Conservation (phyloP, 2,797 vertebrate genomes). For the Tarsius wallacei region DNA sequence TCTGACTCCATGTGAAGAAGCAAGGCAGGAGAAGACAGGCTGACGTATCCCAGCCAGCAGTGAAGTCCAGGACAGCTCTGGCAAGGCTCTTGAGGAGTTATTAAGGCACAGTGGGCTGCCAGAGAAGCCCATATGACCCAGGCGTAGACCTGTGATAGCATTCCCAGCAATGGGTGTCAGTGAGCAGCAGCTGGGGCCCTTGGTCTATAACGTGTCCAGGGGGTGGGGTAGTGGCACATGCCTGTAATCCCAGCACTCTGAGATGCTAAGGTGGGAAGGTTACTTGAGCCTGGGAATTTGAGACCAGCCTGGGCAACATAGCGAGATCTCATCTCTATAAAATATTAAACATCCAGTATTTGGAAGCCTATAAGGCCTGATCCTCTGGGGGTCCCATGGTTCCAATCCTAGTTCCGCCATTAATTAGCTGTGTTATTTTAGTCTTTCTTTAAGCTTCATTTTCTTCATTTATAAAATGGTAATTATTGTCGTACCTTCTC, state of each 20-base stretch:
- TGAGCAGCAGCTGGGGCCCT: background rate
- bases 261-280: no score
- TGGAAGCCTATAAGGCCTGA: background rate
- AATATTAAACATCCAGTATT: background rate
- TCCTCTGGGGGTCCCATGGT: background rate
- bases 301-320: no score
- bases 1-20: background rate
- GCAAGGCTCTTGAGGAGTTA: background rate
- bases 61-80: background rate
- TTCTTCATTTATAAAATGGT: constrained; percentile 43
- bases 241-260: no score
- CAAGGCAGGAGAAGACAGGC: background rate
- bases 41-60: background rate
- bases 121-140: background rate
- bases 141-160: background rate
- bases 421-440: constrained; percentile 16
- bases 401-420: background rate
- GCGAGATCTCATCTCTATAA: no score
- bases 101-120: background rate
- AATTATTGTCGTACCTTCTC: background rate
- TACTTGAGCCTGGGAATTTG: no score
- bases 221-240: no score
- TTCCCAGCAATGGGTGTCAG: background rate
- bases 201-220: background rate
- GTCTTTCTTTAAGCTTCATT: background rate